Percentiles rank a stretch among this genome's conserved stretches.
Conservation (phyloP, 2,113 vertebrate genomes). For the Tragelaphus strepsiceros region DNA sequence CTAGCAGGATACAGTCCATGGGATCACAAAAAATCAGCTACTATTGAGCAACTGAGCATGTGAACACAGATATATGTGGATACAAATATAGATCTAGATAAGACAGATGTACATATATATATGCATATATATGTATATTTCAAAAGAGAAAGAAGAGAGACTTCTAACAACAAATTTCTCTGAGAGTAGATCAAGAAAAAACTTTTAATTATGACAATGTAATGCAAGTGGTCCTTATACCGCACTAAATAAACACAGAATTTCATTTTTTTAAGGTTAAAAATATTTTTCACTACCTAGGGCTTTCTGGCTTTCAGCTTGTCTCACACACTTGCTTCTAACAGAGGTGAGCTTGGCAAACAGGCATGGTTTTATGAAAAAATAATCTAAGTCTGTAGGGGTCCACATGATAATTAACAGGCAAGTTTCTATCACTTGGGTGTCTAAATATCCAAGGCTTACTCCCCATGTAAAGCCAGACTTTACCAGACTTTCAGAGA, state of each 20-base stretch:
- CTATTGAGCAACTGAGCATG: neutral
- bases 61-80: neutral
- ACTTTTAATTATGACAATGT: neutral
- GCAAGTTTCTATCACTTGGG: neutral
- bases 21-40: neutral
- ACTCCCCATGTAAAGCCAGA: neutral
- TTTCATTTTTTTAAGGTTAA: conserved; percentile 4
- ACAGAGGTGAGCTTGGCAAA: neutral
- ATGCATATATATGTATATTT: neutral
- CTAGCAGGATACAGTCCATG: neutral
- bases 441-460: neutral
- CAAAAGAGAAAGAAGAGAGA: neutral
- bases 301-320: neutral
- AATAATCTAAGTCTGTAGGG: neutral
- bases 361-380: neutral
- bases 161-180: neutral
- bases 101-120: neutral
- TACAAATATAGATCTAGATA: neutral
- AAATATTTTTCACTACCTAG: neutral
- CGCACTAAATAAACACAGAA: neutral
- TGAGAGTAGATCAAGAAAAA: neutral
- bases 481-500: neutral
- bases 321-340: neutral
- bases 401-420: neutral
- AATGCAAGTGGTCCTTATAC: neutral